Conservation (phyloP, 2,797 vertebrate species). For the Macropodus opercularis region DNA sequence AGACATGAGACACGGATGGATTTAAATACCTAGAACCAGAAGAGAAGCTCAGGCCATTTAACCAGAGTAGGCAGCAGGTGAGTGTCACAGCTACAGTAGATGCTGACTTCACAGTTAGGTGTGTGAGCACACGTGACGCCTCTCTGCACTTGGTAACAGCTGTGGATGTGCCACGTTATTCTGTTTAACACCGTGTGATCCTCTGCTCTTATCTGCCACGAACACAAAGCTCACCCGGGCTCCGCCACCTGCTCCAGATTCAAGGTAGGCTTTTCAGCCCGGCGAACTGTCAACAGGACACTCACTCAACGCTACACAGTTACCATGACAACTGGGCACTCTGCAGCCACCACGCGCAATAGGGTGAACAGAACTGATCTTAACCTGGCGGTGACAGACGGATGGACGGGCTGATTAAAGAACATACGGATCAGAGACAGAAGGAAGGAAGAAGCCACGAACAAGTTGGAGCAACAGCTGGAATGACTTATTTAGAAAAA, state of each 20-base stretch:
- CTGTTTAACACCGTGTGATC: conserved; percentile 42
- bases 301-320: conserved; percentile 42
- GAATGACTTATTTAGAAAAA: conserved; percentile 1
- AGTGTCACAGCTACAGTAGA: too few relatives aligned
- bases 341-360: conserved; percentile 54
- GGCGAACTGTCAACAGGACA: conserved; percentile 70
- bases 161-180: conserved; percentile 24
- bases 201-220: conserved; percentile 50
- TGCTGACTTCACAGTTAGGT: too few relatives aligned
- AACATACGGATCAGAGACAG: background rate
- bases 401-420: conserved; percentile 23
- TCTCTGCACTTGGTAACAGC: conserved; percentile 5
- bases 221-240: conserved; percentile 54
- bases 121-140: background rate
- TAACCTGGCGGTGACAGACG: conserved; percentile 49
- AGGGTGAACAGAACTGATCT: conserved; percentile 55
- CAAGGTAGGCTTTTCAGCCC: conserved; percentile 59
- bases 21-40: background rate
- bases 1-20: background rate
- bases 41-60: too few relatives aligned
- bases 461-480: conserved; percentile 1
- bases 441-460: background rate
- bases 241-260: conserved; percentile 55
- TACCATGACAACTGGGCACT: conserved; percentile 67
- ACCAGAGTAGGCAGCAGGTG: too few relatives aligned